Evolutionary conservation across 2,797 vertebrate species (phyloP).

Genomic region (Aphelocoma californica): DNA sequence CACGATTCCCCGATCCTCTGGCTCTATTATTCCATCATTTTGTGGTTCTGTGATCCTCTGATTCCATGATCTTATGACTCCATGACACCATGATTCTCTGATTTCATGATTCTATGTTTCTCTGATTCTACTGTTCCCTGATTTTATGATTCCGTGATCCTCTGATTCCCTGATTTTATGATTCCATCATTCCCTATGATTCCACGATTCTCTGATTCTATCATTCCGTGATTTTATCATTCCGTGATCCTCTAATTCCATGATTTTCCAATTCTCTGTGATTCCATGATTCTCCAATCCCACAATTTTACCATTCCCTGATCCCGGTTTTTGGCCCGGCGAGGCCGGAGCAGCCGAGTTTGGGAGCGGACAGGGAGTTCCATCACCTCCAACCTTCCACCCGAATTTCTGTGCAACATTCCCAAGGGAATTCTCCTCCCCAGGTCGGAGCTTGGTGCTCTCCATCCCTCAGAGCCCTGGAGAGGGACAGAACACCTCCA

Average conservation of each 20-base stretch:
- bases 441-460: neutral
- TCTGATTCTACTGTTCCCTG: rapidly evolving
- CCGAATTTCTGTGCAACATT: neutral
- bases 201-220: no score
- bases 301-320: rapidly evolving
- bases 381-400: neutral
- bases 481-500: neutral
- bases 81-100: neutral
- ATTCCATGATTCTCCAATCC: neutral
- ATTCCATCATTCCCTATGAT: no score
- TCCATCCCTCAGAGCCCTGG: neutral
- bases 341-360: neutral
- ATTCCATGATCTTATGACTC: neutral
- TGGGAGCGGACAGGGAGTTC: neutral
- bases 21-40: rapidly evolving
- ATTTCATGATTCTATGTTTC: neutral
- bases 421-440: neutral
- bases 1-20: no score
- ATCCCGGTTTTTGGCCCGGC: neutral
- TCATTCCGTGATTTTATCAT: neutral
- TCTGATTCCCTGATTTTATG: neutral
- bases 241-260: no score
- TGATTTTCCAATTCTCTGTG: neutral
- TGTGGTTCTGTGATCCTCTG: rapidly evolving
- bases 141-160: no score